phyloP scores from a whole-genome alignment of 2,797 vertebrate genomes.

The Darevskia nairensis region DNA sequence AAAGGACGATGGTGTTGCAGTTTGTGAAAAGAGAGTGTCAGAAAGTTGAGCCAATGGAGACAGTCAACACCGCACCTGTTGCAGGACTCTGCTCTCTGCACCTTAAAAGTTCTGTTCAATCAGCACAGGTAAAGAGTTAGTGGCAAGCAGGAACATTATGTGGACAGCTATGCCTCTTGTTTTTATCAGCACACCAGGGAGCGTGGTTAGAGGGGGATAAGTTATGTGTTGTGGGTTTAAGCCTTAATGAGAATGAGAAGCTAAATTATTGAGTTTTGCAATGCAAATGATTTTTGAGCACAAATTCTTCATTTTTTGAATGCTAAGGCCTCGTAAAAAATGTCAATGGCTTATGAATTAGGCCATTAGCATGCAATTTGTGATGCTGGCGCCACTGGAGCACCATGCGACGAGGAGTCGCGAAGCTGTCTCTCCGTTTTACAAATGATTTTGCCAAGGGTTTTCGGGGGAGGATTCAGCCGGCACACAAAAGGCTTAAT shows the following conservation, averaged over 20 bases:
- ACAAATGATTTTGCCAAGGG: slow-evolving; percentile 71
- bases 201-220: slow-evolving; percentile 76
- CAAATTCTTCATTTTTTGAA: slow-evolving; percentile 84
- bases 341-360: slow-evolving; percentile 84
- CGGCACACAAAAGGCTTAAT: slow-evolving; percentile 38
- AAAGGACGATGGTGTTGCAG: too few species aligned
- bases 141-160: slow-evolving; percentile 63
- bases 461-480: slow-evolving; percentile 55
- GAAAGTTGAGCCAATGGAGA: slow-evolving; percentile 57
- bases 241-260: slow-evolving; percentile 83
- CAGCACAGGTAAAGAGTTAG: slow-evolving; percentile 54
- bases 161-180: slow-evolving; percentile 65
- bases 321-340: slow-evolving; percentile 83
- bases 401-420: slow-evolving; percentile 72
- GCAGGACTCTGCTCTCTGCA: slow-evolving; percentile 57
- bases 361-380: slow-evolving; percentile 83
- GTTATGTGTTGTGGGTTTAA: slow-evolving; percentile 81
- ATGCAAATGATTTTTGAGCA: slow-evolving; percentile 84
- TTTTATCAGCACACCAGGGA: slow-evolving; percentile 73
- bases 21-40: not conserved
- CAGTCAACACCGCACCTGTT: slow-evolving; percentile 56
- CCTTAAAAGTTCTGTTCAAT: slow-evolving; percentile 57
- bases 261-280: slow-evolving; percentile 84
- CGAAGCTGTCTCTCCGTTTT: slow-evolving; percentile 61
- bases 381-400: slow-evolving; percentile 77